Conservation (phyloP, 2,888 invertebrate species). For the Agonopterix subpropinquella region DNA sequence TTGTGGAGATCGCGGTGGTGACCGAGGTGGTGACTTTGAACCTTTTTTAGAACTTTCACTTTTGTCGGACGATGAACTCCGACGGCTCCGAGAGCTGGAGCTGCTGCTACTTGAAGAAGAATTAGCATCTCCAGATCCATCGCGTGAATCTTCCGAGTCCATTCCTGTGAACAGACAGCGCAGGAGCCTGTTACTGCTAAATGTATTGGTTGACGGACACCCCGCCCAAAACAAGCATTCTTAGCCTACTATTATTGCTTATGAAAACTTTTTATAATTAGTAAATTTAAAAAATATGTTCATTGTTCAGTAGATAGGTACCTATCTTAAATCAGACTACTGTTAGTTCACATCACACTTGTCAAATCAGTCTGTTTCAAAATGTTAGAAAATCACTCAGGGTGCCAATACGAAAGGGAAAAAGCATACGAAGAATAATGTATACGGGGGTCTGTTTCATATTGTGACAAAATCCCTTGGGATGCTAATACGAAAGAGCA, state of each 20-base stretch:
- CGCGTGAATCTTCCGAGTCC: conserved; percentile 79
- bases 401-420: too few relatives aligned
- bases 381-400: too few relatives aligned
- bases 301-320: not conserved
- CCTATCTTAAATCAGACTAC: not conserved
- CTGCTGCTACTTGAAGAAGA: conserved; percentile 70
- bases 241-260: conserved; percentile 18
- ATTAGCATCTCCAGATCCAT: conserved; percentile 57
- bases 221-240: conserved; percentile 36
- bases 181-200: not conserved
- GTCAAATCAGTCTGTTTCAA: too few relatives aligned
- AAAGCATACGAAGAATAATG: too few relatives aligned
- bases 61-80: conserved; percentile 57
- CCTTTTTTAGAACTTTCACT: conserved; percentile 57
- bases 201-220: conserved; percentile 3
- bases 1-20: conserved; percentile 21
- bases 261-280: not conserved
- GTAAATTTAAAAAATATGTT: not conserved
- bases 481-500: too few relatives aligned
- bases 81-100: conserved; percentile 59
- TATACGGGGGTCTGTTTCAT: too few relatives aligned
- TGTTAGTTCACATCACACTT: too few relatives aligned
- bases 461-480: too few relatives aligned
- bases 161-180: conserved; percentile 60
- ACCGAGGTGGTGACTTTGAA: conserved; percentile 46